Evolutionary conservation across 2,113 vertebrate genomes (phyloP), one percentile per base, ranked within the genome.

Genomic region (Brachypteracias leptosomus): DNA sequence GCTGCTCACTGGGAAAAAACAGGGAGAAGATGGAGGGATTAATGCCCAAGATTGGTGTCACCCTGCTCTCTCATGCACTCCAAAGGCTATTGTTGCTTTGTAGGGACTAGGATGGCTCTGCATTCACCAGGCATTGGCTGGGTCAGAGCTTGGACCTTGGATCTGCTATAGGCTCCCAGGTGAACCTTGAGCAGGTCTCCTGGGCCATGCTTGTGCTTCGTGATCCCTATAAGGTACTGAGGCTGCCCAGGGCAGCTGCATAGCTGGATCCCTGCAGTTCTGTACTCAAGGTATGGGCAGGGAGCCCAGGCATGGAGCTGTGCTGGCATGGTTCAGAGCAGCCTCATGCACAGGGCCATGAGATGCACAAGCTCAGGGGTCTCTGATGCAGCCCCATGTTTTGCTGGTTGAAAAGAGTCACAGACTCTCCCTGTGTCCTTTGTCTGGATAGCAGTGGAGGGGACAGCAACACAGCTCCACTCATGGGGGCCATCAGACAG

Each of bases 1-100:
- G 2, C 38, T 11, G 7, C 28, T 46, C 2, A 0, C 46, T 28
- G n/a, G 67, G 47, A 12, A 70, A 67, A 57, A 78, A 6, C 38
- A 38, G 57, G 26, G 61, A 49, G 40, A 61, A 54, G 73, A 51
- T 25, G 52, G 44, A 72, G 31, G 20, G 29, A 33, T 16, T 16
- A 24, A 42, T 16, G 73, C 47, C 55, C 2, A 1, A 52, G 52
- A 40, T 16, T 1, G 2, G 22, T 0, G 0, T 47, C 29, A 42
- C 10, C 16, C 24, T 0, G 0, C 16, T 74, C 11, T 7, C 31
- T 38, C 1, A 0, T 0, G 2, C 0, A 1, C 40, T 61, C 17
- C 1, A 2, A 66, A 74, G 84, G 36, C 24, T 68, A 55, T 35
- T 65, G 35, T 20, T 0, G 1, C 40, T 80, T 66, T 66, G 47